Evolutionary conservation across 2,888 invertebrate genomes (phyloP).

Genomic region (Isotomurus palustris): DNA sequence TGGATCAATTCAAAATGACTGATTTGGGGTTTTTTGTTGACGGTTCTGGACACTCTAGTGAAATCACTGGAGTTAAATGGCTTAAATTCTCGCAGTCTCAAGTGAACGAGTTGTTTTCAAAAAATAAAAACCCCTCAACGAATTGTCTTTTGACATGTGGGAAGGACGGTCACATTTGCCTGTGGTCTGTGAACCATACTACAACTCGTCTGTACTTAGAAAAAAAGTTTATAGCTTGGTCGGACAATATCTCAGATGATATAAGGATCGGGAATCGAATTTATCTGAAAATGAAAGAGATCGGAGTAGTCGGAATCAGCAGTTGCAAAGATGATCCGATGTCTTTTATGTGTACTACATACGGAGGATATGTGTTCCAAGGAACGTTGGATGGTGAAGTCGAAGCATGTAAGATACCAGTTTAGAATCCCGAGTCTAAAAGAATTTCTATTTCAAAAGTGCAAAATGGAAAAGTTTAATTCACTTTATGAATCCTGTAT

Average conservation of each 20-base stretch:
- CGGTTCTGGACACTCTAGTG: constrained; percentile 16
- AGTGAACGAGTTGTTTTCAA: constrained; percentile 13
- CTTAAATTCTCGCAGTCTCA: constrained; percentile 19
- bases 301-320: constrained; percentile 33
- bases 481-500: too few relatives aligned
- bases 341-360: constrained; percentile 36
- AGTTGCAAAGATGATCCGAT: constrained; percentile 40
- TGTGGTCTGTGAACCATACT: constrained; percentile 41
- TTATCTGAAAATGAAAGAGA: constrained; percentile 38
- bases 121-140: constrained; percentile 6
- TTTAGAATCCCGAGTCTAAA: too few relatives aligned
- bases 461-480: too few relatives aligned
- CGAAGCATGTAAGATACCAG: constrained; percentile 34
- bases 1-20: neutral
- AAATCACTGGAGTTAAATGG: constrained; percentile 25
- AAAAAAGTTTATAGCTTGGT: constrained; percentile 37
- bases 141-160: constrained; percentile 32
- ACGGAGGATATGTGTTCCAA: constrained; percentile 42
- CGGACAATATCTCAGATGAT: constrained; percentile 38
- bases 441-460: too few relatives aligned
- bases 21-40: constrained; percentile 23
- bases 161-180: constrained; percentile 39
- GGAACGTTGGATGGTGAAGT: constrained; percentile 34
- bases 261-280: constrained; percentile 35
- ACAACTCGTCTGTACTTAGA: constrained; percentile 32